Percentiles rank a stretch among this genome's conserved stretches.
These are phyloP conservation scores for Darwinula stevensoni DNA, from an alignment of 2,888 invertebrate genomes.

Conservation along the genomic window DNA sequence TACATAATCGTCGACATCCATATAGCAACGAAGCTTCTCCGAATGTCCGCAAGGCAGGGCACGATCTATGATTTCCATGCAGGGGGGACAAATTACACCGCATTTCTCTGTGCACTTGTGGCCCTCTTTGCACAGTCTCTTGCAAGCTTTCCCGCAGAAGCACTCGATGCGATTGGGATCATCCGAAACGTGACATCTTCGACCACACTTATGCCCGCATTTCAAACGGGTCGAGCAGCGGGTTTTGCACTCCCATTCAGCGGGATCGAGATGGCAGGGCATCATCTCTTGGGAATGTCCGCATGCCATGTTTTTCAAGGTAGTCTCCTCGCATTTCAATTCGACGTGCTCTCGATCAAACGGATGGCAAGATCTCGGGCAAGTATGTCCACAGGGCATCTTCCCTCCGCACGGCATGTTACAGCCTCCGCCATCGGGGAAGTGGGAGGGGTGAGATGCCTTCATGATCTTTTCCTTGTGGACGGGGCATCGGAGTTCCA, in stretches of 20 bases:
- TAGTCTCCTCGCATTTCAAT: no score
- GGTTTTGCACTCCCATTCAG: no score
- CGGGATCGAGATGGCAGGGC: no score
- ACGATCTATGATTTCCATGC: neutral
- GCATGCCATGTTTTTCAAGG: no score
- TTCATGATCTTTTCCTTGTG: slow-evolving; percentile 8
- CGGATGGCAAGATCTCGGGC: no score
- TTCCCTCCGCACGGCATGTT: slow-evolving; percentile 9
- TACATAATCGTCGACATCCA: neutral
- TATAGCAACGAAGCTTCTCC: slow-evolving; percentile 9
- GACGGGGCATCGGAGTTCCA: slow-evolving; percentile 10
- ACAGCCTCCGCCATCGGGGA: neutral
- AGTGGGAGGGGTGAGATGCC: neutral
- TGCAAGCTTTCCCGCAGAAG: slow-evolving; percentile 21
- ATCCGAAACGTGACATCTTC: slow-evolving; percentile 25
- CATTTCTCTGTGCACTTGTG: slow-evolving; percentile 8
- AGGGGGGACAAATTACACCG: neutral
- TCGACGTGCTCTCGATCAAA: no score
- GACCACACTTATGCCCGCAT: slow-evolving; percentile 31
- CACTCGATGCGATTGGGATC: slow-evolving; percentile 23
- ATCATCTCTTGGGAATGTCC: no score
- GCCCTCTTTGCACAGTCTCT: slow-evolving; percentile 5
- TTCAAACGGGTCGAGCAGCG: slow-evolving; percentile 21
- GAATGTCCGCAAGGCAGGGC: slow-evolving; percentile 11
- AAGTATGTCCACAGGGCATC: no score